phyloP scores from a whole-genome alignment of 2,888 invertebrate genomes.

The Trichogramma dendrolimi region DNA sequence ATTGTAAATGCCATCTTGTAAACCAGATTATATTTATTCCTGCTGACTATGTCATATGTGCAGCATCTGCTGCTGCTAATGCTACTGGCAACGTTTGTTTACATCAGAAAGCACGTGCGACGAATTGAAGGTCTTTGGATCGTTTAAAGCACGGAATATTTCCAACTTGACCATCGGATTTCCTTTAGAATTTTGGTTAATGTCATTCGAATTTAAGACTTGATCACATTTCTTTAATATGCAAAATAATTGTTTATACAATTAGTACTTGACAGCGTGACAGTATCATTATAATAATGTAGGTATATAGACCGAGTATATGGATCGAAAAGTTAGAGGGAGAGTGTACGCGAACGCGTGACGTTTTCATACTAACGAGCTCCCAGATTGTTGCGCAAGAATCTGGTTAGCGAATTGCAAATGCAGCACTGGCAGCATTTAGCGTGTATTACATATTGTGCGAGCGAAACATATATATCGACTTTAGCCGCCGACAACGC shows the following conservation, averaged over 20 bases:
- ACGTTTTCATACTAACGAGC: slow-evolving; percentile 8
- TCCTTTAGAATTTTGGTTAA: too few species aligned
- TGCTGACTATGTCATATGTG: slow-evolving; percentile 20
- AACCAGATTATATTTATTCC: too few species aligned
- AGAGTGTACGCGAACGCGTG: slow-evolving; percentile 24
- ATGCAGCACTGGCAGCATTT: background rate
- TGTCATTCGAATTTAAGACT: too few species aligned
- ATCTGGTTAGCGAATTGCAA: slow-evolving; percentile 33
- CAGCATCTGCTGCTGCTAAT: slow-evolving; percentile 34
- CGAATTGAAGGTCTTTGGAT: background rate
- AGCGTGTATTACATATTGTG: too few species aligned
- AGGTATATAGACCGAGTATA: slow-evolving; percentile 8
- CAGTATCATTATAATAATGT: too few species aligned
- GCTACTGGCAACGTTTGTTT: slow-evolving; percentile 30
- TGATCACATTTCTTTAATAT: too few species aligned
- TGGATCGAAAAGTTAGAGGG: slow-evolving; percentile 8
- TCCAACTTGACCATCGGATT: too few species aligned
- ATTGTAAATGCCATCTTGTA: too few species aligned
- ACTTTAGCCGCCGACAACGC: too few species aligned
- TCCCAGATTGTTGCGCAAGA: slow-evolving; percentile 31
- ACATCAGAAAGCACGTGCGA: slow-evolving; percentile 16
- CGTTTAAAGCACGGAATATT: background rate
- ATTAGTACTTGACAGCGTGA: too few species aligned
- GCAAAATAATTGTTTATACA: too few species aligned
- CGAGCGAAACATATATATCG: too few species aligned